phyloP scores from a whole-genome alignment of 2,113 vertebrate genomes.

The Melospiza melodia region DNA sequence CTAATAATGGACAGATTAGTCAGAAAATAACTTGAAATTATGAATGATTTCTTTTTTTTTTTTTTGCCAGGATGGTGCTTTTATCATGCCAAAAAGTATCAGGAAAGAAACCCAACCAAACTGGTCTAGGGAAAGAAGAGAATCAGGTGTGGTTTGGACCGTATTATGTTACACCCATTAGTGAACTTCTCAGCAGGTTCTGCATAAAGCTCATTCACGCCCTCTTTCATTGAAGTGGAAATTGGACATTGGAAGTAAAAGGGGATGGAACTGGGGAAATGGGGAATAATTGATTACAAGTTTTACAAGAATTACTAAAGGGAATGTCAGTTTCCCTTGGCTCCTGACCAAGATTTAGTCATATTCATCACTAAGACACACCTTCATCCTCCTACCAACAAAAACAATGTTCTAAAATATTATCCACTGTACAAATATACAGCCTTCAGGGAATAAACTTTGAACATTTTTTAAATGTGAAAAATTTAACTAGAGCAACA shows the following conservation, averaged over 20 bases:
- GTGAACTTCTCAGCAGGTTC: neutral
- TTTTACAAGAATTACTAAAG: neutral
- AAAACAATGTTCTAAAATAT: neutral
- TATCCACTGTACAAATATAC: neutral
- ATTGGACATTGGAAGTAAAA: neutral
- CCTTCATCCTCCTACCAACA: neutral
- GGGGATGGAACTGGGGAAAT: neutral
- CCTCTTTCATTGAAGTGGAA: neutral
- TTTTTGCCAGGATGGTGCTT: neutral
- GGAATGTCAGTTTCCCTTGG: neutral
- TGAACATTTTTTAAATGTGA: neutral
- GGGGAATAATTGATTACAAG: neutral
- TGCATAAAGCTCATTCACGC: neutral
- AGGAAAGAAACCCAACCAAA: neutral
- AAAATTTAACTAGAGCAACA: neutral
- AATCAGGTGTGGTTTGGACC: neutral
- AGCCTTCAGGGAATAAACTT: neutral
- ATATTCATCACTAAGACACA: neutral
- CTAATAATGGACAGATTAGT: neutral
- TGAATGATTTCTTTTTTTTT: neutral
- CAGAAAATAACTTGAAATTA: neutral
- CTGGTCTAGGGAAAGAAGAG: neutral
- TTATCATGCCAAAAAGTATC: neutral
- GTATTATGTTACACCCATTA: fast-evolving
- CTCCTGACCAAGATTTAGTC: neutral